Percentiles rank a stretch among this genome's conserved stretches.
These are phyloP conservation scores for Triplophysa dalaica DNA, from an alignment of 2,113 vertebrate genomes.

Conservation along the genomic window DNA sequence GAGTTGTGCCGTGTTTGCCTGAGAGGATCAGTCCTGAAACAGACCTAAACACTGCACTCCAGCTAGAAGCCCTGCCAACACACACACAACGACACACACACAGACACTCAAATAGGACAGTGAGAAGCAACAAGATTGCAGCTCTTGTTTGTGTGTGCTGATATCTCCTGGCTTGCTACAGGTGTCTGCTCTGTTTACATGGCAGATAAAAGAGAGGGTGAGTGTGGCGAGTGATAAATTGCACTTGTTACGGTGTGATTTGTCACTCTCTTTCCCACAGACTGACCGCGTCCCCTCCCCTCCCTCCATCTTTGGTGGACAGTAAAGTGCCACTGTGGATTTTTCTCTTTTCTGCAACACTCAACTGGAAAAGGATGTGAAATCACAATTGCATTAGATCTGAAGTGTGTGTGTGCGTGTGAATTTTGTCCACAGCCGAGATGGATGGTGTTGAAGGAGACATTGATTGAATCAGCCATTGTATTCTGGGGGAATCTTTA, in stretches of 20 bases:
- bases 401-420: conserved; percentile 24
- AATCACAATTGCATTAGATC: conserved; percentile 41
- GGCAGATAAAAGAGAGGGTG: conserved; percentile 31
- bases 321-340: conserved; percentile 30
- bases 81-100: background rate
- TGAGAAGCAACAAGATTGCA: background rate
- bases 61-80: background rate
- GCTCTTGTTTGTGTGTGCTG: background rate
- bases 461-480: conserved; percentile 35
- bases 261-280: conserved; percentile 47
- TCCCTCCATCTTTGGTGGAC: conserved; percentile 39
- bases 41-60: conserved; percentile 19
- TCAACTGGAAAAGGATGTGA: conserved; percentile 22
- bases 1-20: background rate
- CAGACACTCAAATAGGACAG: background rate
- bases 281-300: conserved; percentile 38
- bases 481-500: background rate
- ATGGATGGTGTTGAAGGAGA: conserved; percentile 21
- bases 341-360: conserved; percentile 5
- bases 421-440: background rate
- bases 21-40: conserved; percentile 29
- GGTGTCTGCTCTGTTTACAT: conserved; percentile 32
- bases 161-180: conserved; percentile 11
- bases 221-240: conserved; percentile 50
- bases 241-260: conserved; percentile 42